A percentile compares a stretch with the other conserved stretches of the same genome.
These are phyloP conservation scores for Zaprionus vittiger DNA, from an alignment of 1,140 invertebrate species.

Conservation along the genomic window DNA sequence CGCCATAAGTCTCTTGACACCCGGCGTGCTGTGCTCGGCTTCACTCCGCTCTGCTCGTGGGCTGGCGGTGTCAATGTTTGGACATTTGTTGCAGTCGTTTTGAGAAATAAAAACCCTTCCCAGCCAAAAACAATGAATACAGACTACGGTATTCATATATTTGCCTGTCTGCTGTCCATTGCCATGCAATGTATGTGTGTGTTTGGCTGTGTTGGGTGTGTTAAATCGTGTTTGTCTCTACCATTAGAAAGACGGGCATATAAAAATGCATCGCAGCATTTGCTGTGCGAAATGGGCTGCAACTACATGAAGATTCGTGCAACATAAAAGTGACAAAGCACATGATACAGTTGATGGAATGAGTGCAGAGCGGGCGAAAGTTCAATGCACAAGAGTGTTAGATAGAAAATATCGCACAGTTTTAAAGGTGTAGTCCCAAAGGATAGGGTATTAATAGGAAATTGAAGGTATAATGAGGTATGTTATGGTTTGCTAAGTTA, in stretches of 20 bases:
- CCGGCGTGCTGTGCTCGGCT: slow-evolving; percentile 11
- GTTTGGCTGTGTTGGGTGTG: slow-evolving; percentile 12
- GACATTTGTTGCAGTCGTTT: slow-evolving; percentile 56
- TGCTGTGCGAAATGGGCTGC: not conserved
- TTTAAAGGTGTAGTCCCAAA: no score
- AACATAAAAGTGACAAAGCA: slow-evolving; percentile 5
- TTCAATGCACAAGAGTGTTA: not conserved
- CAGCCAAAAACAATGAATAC: slow-evolving; percentile 40
- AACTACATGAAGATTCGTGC: not conserved
- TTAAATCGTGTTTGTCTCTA: slow-evolving; percentile 41
- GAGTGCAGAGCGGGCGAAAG: not conserved
- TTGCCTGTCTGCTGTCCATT: slow-evolving; percentile 13
- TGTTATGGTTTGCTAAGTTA: no score
- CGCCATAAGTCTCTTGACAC: slow-evolving; percentile 52
- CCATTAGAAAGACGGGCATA: slow-evolving; percentile 34
- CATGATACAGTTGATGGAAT: not conserved
- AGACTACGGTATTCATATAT: slow-evolving; percentile 5
- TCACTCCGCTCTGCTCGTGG: slow-evolving; percentile 8
- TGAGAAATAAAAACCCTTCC: slow-evolving; percentile 55
- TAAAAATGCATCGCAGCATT: slow-evolving; percentile 31
- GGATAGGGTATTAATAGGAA: no score
- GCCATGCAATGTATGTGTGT: not conserved
- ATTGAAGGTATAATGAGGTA: no score
- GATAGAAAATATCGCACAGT: no score
- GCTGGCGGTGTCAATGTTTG: slow-evolving; percentile 52